Evolutionary conservation across 2,888 invertebrate species (phyloP).

Genomic region (Odontothrips loti): DNA sequence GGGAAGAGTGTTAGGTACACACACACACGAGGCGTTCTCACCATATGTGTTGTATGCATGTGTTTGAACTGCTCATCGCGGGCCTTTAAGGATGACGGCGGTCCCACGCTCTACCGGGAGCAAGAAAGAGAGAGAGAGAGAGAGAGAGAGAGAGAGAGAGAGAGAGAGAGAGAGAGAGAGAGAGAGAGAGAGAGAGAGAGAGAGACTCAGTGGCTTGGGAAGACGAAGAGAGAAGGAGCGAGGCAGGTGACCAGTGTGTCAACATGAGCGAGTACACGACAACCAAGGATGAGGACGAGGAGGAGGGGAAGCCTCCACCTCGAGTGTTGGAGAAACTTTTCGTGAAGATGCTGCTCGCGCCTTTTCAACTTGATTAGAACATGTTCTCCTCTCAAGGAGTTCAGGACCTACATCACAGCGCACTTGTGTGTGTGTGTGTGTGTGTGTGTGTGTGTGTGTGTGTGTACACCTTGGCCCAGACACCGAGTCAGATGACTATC

Average conservation of each 20-base stretch:
- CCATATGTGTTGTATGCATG: background rate
- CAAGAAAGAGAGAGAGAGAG: background rate
- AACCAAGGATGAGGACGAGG: background rate
- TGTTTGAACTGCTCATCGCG: slow-evolving; percentile 20
- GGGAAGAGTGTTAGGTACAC: background rate
- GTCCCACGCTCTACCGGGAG: slow-evolving; percentile 17
- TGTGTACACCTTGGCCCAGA: too few relatives aligned
- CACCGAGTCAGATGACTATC: too few relatives aligned
- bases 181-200: background rate
- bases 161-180: too few relatives aligned
- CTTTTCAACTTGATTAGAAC: background rate
- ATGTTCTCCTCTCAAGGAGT: background rate
- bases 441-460: too few relatives aligned
- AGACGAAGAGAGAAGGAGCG: background rate
- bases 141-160: background rate
- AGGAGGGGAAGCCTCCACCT: background rate
- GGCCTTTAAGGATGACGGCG: background rate
- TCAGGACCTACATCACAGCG: too few relatives aligned
- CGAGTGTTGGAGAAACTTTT: slow-evolving; percentile 10
- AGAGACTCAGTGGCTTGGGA: too few relatives aligned
- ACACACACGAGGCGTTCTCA: background rate
- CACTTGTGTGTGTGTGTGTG: too few relatives aligned
- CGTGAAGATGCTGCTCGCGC: background rate
- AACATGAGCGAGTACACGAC: background rate
- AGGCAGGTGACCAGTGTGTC: slow-evolving; percentile 8